These are phyloP conservation scores for Brotogeris chrysoptera DNA, from an alignment of 2,797 vertebrate species.

Conservation along the genomic window DNA sequence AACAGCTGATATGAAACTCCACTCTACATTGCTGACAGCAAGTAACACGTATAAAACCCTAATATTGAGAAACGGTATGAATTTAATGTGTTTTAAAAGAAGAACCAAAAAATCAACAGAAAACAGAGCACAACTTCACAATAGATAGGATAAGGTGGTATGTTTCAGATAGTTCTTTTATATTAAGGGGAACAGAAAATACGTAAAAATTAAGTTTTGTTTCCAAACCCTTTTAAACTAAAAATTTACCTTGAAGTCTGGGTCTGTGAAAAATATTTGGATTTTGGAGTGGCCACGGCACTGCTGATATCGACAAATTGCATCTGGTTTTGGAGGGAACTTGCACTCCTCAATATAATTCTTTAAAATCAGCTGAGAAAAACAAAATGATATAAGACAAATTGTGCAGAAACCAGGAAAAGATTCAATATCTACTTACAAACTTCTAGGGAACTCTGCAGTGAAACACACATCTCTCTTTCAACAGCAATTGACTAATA, in stretches of 20 bases:
- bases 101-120: not conserved
- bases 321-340: slow-evolving; percentile 89
- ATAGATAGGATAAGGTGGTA: not conserved
- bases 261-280: slow-evolving; percentile 92
- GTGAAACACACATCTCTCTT: not conserved
- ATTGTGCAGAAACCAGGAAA: not conserved
- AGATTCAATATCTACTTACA: not conserved
- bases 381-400: not conserved
- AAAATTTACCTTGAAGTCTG: slow-evolving; percentile 90
- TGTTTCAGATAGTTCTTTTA: not conserved
- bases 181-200: not conserved
- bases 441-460: not conserved
- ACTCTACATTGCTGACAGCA: slow-evolving; percentile 88
- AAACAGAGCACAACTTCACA: not conserved
- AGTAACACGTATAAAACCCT: slow-evolving; percentile 90
- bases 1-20: slow-evolving; percentile 91
- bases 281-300: slow-evolving; percentile 80
- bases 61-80: not conserved
- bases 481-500: not conserved
- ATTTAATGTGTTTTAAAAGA: not conserved
- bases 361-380: slow-evolving; percentile 78
- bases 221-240: not conserved
- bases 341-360: slow-evolving; percentile 82
- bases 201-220: not conserved
- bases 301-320: slow-evolving; percentile 84